Evolutionary conservation across 2,888 invertebrate species (phyloP), one percentile per base, ranked within the genome.

Genomic region (Drosophila helvetica): DNA sequence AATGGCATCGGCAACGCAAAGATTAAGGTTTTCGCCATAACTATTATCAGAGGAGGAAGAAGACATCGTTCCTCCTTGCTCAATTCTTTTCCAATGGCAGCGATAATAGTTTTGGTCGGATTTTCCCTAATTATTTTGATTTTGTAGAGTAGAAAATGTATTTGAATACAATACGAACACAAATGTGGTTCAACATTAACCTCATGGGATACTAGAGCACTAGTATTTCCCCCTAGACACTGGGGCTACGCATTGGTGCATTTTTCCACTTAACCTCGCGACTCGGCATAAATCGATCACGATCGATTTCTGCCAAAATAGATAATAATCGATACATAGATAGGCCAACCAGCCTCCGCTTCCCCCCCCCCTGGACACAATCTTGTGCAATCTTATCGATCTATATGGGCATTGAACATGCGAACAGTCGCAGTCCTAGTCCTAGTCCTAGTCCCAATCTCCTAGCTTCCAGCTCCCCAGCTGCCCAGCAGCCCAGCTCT

Each of bases 211-310:
- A 22, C 22, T 22, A 22, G 22, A 22, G 22, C n/a, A n/a, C 25
- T 8, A 7, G 8, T 27, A 27, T 27, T 22, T 22, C 1, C 27
- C 27, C 2, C 8, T 8, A 27, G 27, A 8, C 8, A 27, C 8
- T 27, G 27, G 8, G 7, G 27, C 27, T 8, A 27, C 8, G 27
- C 27, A 27, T 27, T 27, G 27, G 7, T 27, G 27, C 27, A 27
- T 8, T 27, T 30, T 10, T 66, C 53, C 68, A 80, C 68, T 84
- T 84, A 71, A 78, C 78, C 78, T 80, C 46, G 25, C 9, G 47
- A 67, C 74, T 18, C 18, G 18, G 45, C 64, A 67, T 77, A 80
- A 85, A 89, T 89, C 89, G 90, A 82, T 89, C 89, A 90, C 89
- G 90, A 89, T 80, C 79, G 76, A 78, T 80, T 86, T 79, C 79